phyloP scores from a whole-genome alignment of 2,113 vertebrate genomes.

The Bujurquina vittata region DNA sequence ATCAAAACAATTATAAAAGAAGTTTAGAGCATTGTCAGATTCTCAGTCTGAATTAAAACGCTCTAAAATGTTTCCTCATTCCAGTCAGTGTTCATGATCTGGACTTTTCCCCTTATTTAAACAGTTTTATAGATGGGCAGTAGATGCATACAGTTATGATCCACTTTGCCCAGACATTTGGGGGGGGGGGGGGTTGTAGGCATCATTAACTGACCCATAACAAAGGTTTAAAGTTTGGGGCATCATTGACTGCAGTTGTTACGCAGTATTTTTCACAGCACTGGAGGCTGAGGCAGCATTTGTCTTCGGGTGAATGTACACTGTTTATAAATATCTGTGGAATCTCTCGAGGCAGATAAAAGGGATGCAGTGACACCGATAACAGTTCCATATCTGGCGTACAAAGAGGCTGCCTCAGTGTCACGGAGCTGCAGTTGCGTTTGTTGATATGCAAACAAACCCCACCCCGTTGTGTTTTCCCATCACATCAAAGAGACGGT shows the following conservation, averaged over 20 bases:
- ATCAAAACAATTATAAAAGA: too few relatives aligned
- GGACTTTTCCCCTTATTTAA: not conserved
- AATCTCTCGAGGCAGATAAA: not conserved
- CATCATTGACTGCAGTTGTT: not conserved
- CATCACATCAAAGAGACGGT: too few relatives aligned
- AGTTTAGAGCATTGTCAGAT: too few relatives aligned
- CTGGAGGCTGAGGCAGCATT: not conserved
- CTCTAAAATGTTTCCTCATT: not conserved
- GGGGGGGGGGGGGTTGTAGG: not conserved
- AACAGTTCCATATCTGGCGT: not conserved
- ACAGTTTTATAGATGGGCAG: not conserved
- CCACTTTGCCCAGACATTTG: fast-evolving
- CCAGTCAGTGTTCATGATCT: not conserved
- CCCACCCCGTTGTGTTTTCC: too few relatives aligned
- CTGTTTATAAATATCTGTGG: not conserved
- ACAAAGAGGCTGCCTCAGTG: not conserved
- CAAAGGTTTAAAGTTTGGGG: not conserved
- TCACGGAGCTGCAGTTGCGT: too few relatives aligned
- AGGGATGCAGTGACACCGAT: not conserved
- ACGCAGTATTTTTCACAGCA: not conserved
- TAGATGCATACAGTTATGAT: slow-evolving; percentile 3
- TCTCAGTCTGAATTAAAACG: too few relatives aligned
- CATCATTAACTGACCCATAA: not conserved
- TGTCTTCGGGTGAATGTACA: not conserved
- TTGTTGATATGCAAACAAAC: too few relatives aligned